Evolutionary conservation across 2,113 vertebrate species (phyloP), one percentile per base, ranked within the genome.

Genomic region (Epinephelus lanceolatus): DNA sequence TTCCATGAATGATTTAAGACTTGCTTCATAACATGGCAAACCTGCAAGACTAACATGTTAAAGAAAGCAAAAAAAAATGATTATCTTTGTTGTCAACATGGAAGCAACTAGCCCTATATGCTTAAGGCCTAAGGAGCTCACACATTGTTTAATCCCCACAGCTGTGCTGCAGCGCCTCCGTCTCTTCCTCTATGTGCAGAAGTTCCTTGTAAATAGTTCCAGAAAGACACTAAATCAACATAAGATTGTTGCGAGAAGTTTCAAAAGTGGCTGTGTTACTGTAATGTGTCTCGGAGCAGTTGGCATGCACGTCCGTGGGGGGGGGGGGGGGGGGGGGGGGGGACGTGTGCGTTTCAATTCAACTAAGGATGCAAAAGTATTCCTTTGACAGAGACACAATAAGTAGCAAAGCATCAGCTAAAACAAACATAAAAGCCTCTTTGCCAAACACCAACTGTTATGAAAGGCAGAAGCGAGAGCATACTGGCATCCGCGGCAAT

Each of bases 401-500:
- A 69, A 89, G 87, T 82, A 86, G 88, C 88, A 86, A 87, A 85
- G 83, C 76, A 86, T 90, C 81, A 90, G 88, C 91, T 89, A 87
- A 92, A 90, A 87, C 75, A 83, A 92, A 90, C 88, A 90, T 86
- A 74, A 91, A 91, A 94, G 87, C 87, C 77, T 52, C 65, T 71
- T 63, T 75, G 72, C 86, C 85, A 92, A 93, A 92, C 91, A 90
- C 90, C 90, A 93, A 93, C 93, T 91, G 90, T 88, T 86, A 88
- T 91, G 83, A 93, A 91, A 91, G 85, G 90, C 82, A 61, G 87
- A 14, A 81, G 89, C 5, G 53, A 87, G 84, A 71, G 68, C 91
- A 89, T 85, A 84, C 92, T 92, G 91, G 82, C 85, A 89, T 88
- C 67, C 66, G 6, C 86, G 25, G 88, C 91, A 92, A 93, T 94